Evolutionary conservation across 2,113 vertebrate species (phyloP).

Genomic region (Amblyornis subalaris): DNA sequence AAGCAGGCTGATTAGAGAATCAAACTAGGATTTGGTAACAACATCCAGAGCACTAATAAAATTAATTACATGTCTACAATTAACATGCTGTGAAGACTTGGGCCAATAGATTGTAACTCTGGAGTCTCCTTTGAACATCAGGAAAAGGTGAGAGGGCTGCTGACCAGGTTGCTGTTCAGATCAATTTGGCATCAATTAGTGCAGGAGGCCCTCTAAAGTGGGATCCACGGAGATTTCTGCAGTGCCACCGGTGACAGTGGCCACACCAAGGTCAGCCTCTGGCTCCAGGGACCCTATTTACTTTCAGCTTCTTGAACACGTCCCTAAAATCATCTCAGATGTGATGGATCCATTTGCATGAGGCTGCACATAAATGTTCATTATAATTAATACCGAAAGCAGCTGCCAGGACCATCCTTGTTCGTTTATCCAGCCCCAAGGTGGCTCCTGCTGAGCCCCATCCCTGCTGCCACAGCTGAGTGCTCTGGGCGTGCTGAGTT

Average conservation of each 20-base stretch:
- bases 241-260: accelerated
- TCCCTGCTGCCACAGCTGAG: background rate
- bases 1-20: background rate
- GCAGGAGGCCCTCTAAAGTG: background rate
- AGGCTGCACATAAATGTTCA: background rate
- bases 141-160: background rate
- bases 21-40: background rate
- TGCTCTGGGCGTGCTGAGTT: background rate
- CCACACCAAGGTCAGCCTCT: background rate
- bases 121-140: background rate
- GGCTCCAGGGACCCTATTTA: background rate
- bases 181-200: background rate
- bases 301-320: background rate
- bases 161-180: accelerated
- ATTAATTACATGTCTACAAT: background rate
- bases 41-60: background rate
- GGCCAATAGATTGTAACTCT: background rate
- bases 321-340: background rate
- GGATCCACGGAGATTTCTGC: background rate
- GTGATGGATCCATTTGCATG: background rate
- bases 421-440: background rate
- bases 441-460: background rate
- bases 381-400: background rate
- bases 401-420: background rate
- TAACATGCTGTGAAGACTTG: background rate